phyloP scores from a whole-genome alignment of 1,140 invertebrate genomes.

The Caenorhabditis remanei region DNA sequence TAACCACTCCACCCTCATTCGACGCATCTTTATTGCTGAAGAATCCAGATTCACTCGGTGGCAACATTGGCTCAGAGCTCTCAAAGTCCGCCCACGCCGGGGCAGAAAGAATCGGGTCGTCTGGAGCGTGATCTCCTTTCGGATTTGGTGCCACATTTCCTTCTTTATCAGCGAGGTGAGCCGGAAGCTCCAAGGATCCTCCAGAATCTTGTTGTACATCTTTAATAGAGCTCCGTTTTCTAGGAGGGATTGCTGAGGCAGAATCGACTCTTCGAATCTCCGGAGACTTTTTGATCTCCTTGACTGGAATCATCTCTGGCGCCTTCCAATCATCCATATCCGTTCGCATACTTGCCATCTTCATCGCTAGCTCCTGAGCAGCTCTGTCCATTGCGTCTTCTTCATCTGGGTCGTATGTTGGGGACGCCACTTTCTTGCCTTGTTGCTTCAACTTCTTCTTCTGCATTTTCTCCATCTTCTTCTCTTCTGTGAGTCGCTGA shows the following conservation, averaged over 20 bases:
- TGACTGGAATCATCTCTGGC: constrained; percentile 21
- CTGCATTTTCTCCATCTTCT: constrained; percentile 73
- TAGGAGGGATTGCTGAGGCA: constrained; percentile 61
- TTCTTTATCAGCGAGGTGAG: constrained; percentile 28
- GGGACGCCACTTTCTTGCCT: constrained; percentile 64
- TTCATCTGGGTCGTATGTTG: constrained; percentile 71
- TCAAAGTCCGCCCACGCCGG: constrained; percentile 72
- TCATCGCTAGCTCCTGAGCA: constrained; percentile 73
- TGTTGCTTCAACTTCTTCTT: constrained; percentile 72
- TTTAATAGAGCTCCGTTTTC: constrained; percentile 63
- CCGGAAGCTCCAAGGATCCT: constrained; percentile 59
- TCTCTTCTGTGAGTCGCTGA: constrained; percentile 69
- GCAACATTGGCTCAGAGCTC: constrained; percentile 60
- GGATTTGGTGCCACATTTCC: constrained; percentile 48
- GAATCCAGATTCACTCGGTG: constrained; percentile 73
- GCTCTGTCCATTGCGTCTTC: constrained; percentile 74
- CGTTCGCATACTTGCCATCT: constrained; percentile 69
- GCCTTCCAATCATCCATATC: constrained; percentile 61
- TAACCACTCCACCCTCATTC: constrained; percentile 9
- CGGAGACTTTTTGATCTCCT: constrained; percentile 40
- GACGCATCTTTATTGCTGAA: constrained; percentile 66
- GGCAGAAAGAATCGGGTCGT: constrained; percentile 58
- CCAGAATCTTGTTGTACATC: constrained; percentile 63
- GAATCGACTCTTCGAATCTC: constrained; percentile 59
- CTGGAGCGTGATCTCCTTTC: constrained; percentile 63